Evolutionary conservation across 2,797 vertebrate genomes (phyloP).

Genomic region (Eulemur coronatus): DNA sequence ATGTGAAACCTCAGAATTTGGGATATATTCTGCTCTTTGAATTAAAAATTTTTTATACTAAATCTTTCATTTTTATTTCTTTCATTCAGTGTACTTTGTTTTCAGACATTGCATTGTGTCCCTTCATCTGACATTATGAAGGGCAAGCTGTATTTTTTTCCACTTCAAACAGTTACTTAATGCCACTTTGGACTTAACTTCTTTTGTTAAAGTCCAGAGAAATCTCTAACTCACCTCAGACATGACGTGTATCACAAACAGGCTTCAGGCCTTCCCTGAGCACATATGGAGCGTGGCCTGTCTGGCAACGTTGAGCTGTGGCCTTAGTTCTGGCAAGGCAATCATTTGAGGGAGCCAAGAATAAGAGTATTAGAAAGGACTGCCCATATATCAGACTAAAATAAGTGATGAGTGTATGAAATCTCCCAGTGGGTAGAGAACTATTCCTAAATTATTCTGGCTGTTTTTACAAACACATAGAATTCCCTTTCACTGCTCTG

Average conservation of each 20-base stretch:
- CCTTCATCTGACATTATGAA: not conserved
- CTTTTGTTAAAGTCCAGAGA: not conserved
- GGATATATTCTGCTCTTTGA: not conserved
- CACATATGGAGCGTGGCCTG: not conserved
- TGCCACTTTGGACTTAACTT: not conserved
- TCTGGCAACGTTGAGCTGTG: not conserved
- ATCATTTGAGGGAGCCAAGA: constrained; percentile 37
- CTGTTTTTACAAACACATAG: not conserved
- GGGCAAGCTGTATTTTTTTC: not conserved
- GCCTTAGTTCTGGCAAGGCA: constrained; percentile 51
- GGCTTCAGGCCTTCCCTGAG: not conserved
- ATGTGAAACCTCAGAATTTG: not conserved
- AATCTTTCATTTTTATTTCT: not conserved
- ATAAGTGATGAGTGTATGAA: constrained; percentile 52
- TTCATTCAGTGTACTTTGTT: not conserved
- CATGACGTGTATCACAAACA: not conserved
- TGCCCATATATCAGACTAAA: constrained; percentile 9
- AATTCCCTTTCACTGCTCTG: not conserved
- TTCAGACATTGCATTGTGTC: not conserved
- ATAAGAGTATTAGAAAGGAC: constrained; percentile 30
- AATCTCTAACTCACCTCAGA: constrained; percentile 2
- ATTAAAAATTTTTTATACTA: not conserved
- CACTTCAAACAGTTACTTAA: not conserved
- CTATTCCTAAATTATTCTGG: not conserved
- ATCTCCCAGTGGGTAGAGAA: constrained; percentile 25